Evolutionary conservation across 2,797 vertebrate species (phyloP).

Genomic region (Leptodactylus fallax): DNA sequence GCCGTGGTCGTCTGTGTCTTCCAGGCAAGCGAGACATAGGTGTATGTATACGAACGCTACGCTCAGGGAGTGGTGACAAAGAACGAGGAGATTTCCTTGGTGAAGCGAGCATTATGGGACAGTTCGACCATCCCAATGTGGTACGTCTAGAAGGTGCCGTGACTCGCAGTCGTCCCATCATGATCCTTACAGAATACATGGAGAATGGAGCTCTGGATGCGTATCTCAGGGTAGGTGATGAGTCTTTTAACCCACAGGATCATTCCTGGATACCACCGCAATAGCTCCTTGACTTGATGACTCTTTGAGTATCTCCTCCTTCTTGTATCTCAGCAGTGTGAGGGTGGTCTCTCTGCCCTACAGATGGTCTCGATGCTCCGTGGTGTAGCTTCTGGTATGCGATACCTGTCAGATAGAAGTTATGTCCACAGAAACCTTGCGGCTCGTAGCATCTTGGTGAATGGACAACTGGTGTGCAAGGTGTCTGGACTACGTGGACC

Average conservation of each 20-base stretch:
- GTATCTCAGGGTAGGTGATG: slow-evolving; percentile 77
- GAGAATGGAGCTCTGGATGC: slow-evolving; percentile 80
- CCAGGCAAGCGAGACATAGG: slow-evolving; percentile 78
- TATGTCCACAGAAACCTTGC: slow-evolving; percentile 95
- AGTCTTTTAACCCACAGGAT: background rate
- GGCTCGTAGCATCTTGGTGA: slow-evolving; percentile 91
- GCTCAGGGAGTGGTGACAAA: slow-evolving; percentile 78
- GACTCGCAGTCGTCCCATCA: slow-evolving; percentile 77
- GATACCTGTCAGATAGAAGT: slow-evolving; percentile 91
- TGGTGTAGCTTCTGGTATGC: slow-evolving; percentile 94
- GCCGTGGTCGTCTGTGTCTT: slow-evolving; percentile 78
- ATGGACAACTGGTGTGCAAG: slow-evolving; percentile 92
- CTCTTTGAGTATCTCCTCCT: background rate
- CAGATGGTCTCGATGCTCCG: slow-evolving; percentile 95
- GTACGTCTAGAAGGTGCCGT: slow-evolving; percentile 83
- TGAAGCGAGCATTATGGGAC: slow-evolving; percentile 94
- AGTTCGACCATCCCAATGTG: slow-evolving; percentile 92
- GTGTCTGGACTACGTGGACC: slow-evolving; percentile 95
- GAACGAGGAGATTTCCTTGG: slow-evolving; percentile 87
- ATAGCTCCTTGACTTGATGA: background rate
- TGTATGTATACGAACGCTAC: slow-evolving; percentile 81
- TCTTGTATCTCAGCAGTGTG: slow-evolving; percentile 52
- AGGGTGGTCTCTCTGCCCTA: slow-evolving; percentile 66
- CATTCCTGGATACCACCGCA: background rate
- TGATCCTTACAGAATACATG: slow-evolving; percentile 83